Base-by-base conservation (phyloP, 2,888 invertebrate species). In the Pardosa pseudoannulata region DNA sequence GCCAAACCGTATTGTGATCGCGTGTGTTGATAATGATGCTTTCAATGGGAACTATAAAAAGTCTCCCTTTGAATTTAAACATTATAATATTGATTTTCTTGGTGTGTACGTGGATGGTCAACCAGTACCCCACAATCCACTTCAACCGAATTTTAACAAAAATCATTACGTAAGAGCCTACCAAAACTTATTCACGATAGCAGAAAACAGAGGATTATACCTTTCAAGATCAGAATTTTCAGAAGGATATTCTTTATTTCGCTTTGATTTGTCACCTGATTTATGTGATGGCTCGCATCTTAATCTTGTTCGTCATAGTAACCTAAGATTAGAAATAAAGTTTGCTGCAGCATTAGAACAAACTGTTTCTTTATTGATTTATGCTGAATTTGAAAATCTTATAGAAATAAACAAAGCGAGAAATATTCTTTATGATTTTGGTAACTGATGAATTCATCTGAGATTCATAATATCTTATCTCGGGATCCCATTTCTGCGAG, bases 381-480 rank as follows among this genome's bases (percentile, higher is more conserved):
- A 32, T n/a, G 67, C 67, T 9, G 67, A 67, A 67, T 67, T 67
- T 67, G 67, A 67, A 32, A 32, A 16, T 32, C 36, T 67, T 9
- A 32, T 67, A n/a, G 67, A 67, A 67, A 67, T 65, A 16, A 65
- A 65, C 11, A 67, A 67, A 32, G n/a, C 67, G 5, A 32, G 67
- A 32, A 67, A 67, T 19, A 32, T 67, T 0, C 28, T 67, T 16
- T 67, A 32, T n/a, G 67, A 67, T 71, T 71, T 71, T 27, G 41
- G 80, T 31, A 65, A 80, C 16, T 86, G 79, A 79, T 79, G 79
- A 68, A 86, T 79, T 23, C 72, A 23, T 11, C 19, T 29, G 39
- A 76, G 28, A 75, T 78, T 23, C 29, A 70, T 39, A 32, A 64
- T 28, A 32, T 65, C 9, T 29, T 50, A 46, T 50, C 76, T 46